Percentiles rank a stretch among this genome's conserved stretches.
Conservation (phyloP, 2,797 vertebrate genomes). For the Karalla daura region DNA sequence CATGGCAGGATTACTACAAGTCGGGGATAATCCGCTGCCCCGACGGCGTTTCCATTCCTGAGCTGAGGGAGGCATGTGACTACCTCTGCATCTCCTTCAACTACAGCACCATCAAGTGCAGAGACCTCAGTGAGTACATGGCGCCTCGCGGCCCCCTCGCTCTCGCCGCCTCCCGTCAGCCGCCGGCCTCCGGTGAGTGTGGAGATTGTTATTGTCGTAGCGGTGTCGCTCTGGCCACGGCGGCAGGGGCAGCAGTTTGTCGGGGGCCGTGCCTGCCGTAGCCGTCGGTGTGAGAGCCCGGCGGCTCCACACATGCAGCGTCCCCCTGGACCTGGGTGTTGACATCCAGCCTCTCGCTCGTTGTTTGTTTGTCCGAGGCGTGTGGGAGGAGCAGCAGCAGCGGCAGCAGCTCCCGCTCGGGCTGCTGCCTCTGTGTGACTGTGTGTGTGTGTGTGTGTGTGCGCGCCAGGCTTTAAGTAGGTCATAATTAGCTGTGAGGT, state of each 20-base stretch:
- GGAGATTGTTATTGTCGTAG: not conserved
- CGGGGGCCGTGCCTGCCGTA: too few relatives aligned
- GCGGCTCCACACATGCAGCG: too few relatives aligned
- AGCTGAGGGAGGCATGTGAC: slow-evolving; percentile 98
- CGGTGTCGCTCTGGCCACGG: too few relatives aligned
- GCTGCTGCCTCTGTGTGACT: slow-evolving; percentile 16
- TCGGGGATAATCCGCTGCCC: slow-evolving; percentile 99
- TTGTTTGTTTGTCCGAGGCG: slow-evolving; percentile 28
- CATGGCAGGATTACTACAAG: slow-evolving; percentile 98
- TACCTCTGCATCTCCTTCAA: slow-evolving; percentile 99
- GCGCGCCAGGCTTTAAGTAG: slow-evolving; percentile 63
- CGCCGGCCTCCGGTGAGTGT: slow-evolving; percentile 39
- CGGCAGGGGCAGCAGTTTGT: too few relatives aligned
- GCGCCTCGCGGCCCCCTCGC: not conserved
- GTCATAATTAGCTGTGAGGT: slow-evolving; percentile 72
- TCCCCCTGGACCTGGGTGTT: too few relatives aligned
- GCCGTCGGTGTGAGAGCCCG: too few relatives aligned
- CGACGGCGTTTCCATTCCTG: slow-evolving; percentile 98
- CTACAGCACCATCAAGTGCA: slow-evolving; percentile 99
- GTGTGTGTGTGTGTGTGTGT: slow-evolving; percentile 20
- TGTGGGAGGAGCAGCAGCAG: slow-evolving; percentile 49
- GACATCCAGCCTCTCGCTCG: not conserved
- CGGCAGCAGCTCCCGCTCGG: too few relatives aligned
- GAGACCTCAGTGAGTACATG: slow-evolving; percentile 97
- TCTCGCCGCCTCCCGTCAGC: not conserved